A percentile compares a stretch with the other conserved stretches of the same genome.
phyloP scores from a whole-genome alignment of 2,888 invertebrate genomes.

The Acrocera orbiculus region DNA sequence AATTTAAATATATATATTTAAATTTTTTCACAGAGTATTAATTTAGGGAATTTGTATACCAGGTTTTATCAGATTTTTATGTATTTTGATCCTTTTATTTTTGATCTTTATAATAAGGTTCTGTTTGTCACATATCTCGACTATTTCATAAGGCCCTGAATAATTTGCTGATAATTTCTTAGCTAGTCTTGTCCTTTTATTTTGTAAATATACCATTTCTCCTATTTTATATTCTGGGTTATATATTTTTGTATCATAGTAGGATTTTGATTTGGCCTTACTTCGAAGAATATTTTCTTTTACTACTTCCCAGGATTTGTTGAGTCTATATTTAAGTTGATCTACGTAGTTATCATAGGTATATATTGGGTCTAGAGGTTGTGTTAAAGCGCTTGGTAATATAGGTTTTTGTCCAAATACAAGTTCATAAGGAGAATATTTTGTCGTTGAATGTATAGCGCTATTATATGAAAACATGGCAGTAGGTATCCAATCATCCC shows the following conservation, averaged over 20 bases:
- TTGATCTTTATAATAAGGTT: conserved; percentile 6
- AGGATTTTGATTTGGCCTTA: conserved; percentile 4
- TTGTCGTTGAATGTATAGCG: conserved; percentile 5
- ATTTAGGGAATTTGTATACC: too few relatives aligned
- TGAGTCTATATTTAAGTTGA: conserved; percentile 7
- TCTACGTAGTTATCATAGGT: conserved; percentile 8
- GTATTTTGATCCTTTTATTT: background rate
- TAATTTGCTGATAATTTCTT: conserved; percentile 7
- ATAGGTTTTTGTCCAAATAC: conserved; percentile 7
- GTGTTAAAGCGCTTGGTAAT: conserved; percentile 5
- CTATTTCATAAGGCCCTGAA: conserved; percentile 7
- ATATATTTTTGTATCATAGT: conserved; percentile 5
- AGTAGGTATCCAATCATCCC: conserved; percentile 1
- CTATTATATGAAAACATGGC: too few relatives aligned
- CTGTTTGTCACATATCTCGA: conserved; percentile 2
- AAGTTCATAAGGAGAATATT: conserved; percentile 7
- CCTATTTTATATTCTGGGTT: conserved; percentile 4
- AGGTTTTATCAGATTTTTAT: conserved; percentile 2
- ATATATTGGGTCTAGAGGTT: conserved; percentile 6
- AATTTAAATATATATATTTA: too few relatives aligned
- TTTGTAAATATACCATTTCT: conserved; percentile 7
- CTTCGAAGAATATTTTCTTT: conserved; percentile 6
- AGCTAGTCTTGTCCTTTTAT: conserved; percentile 3
- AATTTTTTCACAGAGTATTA: too few relatives aligned
- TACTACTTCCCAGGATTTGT: conserved; percentile 6